These are phyloP conservation scores for Ecliptopera silaceata DNA, from an alignment of 2,888 invertebrate genomes.

Conservation along the genomic window DNA sequence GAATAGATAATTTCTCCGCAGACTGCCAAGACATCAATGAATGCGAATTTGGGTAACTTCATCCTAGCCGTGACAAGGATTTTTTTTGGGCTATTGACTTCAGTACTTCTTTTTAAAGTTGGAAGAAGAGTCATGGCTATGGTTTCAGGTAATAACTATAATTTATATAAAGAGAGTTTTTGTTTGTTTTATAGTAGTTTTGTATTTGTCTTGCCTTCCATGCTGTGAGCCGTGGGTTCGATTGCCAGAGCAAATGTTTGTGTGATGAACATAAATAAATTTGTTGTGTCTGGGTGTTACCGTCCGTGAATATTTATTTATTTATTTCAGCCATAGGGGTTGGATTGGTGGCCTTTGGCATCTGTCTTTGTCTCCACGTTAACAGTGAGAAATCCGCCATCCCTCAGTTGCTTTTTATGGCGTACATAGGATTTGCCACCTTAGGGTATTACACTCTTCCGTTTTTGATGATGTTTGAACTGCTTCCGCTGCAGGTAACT, in stretches of 20 bases:
- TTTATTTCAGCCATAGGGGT: conserved; percentile 55
- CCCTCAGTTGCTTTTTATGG: conserved; percentile 48
- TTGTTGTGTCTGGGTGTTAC: too few species aligned
- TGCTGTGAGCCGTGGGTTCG: too few species aligned
- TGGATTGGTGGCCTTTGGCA: conserved; percentile 37
- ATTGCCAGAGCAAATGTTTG: too few species aligned
- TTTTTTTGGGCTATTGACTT: conserved; percentile 38
- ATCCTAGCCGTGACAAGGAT: conserved; percentile 49
- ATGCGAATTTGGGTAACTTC: conserved; percentile 48
- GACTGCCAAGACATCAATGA: conserved; percentile 48
- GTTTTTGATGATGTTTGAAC: conserved; percentile 57
- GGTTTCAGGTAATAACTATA: conserved; percentile 42
- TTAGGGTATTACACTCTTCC: conserved; percentile 61
- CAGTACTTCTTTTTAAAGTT: conserved; percentile 50
- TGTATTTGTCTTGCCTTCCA: too few species aligned
- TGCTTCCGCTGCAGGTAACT: conserved; percentile 65
- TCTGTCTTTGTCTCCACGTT: conserved; percentile 40
- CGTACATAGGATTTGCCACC: conserved; percentile 49
- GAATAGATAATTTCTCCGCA: conserved; percentile 31
- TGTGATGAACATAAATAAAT: too few species aligned
- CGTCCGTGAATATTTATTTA: neutral
- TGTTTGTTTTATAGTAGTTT: too few species aligned
- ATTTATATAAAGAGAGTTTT: too few species aligned
- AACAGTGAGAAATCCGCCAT: conserved; percentile 31
- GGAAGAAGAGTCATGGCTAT: conserved; percentile 53